Evolutionary conservation across 2,113 vertebrate species (phyloP).

Genomic region (Etia nguti): DNA sequence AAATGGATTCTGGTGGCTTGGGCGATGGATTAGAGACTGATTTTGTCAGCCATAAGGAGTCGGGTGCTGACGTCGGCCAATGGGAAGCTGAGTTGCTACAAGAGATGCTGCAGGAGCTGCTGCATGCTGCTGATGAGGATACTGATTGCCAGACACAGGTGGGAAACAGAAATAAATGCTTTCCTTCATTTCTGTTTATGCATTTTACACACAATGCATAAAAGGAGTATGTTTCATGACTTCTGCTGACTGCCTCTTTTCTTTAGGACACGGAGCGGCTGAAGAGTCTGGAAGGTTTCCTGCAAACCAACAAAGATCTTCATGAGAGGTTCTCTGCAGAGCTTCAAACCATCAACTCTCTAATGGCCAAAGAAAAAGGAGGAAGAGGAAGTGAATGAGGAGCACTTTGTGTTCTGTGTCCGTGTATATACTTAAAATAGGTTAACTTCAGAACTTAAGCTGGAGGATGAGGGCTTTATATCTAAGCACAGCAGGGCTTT

Average conservation of each 20-base stretch:
- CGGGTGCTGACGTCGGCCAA: conserved; percentile 41
- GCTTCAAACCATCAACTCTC: conserved; percentile 31
- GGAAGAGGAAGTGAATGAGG: not conserved
- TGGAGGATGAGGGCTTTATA: not conserved
- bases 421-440: not conserved
- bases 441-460: not conserved
- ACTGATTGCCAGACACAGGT: conserved; percentile 44
- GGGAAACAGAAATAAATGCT: not conserved
- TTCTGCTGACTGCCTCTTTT: not conserved
- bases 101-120: conserved; percentile 71
- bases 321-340: conserved; percentile 49
- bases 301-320: conserved; percentile 60
- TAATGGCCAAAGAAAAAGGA: not conserved
- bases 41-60: conserved; percentile 39
- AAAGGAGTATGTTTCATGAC: not conserved
- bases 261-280: conserved; percentile 37
- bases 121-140: conserved; percentile 26
- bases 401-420: not conserved
- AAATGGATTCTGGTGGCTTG: conserved; percentile 34
- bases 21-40: conserved; percentile 1
- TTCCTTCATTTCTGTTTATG: not conserved
- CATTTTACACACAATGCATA: not conserved
- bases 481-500: not conserved
- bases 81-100: conserved; percentile 75
- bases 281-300: conserved; percentile 45